Base-by-base conservation (phyloP, 2,797 vertebrate species). In the Apodemus agrarius region DNA sequence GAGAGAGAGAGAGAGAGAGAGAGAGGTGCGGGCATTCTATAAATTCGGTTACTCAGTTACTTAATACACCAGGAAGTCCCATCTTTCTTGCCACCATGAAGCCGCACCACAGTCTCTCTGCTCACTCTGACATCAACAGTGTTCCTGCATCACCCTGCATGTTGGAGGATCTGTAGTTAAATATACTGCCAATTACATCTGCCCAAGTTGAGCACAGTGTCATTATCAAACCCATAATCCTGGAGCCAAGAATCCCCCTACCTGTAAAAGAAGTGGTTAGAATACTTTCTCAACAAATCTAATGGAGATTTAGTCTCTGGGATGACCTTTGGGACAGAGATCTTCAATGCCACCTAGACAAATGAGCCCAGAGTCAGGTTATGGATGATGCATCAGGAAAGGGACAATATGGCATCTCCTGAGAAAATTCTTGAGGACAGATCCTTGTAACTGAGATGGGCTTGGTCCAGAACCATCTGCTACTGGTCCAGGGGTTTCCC, bases 261-360 rank as follows among this genome's bases (percentile, higher is more conserved):
- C 0, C 3, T 13, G 2, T 2, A 34, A 5, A 0, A 46, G 46
- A 72, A 0, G 5, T 17, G 1, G 24, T 46, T 5, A 24, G 52
- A 19, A 37, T 6, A 29, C 17, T 43, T 22, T 19, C 24, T 7
- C 29, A 8, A 10, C 5, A 7, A 6, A 6, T 57, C 40, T 61
- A 54, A 2, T 9, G 22, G 24, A 84, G 61, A 63, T 31, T 22
- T 40, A 7, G 12, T 37, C 2, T 10, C 22, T 3, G 0, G 6
- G 5, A 34, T 49, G 0, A 26, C 1, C 22, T 0, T 24, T 4
- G 12, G n/a, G 24, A 31, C 21, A 40, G n/a, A 61, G 1, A 8
- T 40, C 40, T 34, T 4, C 26, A 31, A 0, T 6, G 1, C 0
- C 0, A 6, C 0, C 1, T 10, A 31, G 4, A 83, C 21, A 6